Conservation (phyloP, 2,113 vertebrate genomes). For the Zosterops lateralis region DNA sequence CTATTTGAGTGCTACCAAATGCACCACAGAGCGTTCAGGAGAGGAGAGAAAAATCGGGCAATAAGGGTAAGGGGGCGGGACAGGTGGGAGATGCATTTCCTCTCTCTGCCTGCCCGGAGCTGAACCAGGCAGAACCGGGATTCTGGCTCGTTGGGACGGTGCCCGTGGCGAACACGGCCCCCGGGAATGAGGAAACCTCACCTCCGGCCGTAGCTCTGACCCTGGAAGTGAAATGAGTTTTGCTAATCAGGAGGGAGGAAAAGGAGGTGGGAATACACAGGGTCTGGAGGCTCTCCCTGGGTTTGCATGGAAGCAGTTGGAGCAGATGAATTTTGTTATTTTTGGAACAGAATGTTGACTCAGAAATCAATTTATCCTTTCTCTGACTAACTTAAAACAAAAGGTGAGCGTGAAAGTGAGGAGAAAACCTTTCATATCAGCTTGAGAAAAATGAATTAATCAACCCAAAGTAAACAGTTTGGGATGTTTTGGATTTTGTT, state of each 20-base stretch:
- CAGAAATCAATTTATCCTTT: not conserved
- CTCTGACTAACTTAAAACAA: not conserved
- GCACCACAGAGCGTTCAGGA: not conserved
- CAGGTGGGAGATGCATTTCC: not conserved
- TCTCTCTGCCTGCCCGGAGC: fast-evolving
- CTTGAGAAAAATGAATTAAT: not conserved
- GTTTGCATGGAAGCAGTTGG: not conserved
- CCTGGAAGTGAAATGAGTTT: not conserved
- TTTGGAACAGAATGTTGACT: not conserved
- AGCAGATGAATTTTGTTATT: not conserved
- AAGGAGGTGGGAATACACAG: fast-evolving
- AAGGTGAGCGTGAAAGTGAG: not conserved
- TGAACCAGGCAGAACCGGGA: not conserved
- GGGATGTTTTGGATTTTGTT: not conserved
- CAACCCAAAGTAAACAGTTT: not conserved
- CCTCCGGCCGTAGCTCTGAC: fast-evolving
- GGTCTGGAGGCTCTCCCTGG: not conserved
- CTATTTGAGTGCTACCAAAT: not conserved
- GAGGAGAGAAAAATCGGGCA: not conserved
- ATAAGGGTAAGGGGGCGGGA: not conserved
- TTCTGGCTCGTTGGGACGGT: not conserved
- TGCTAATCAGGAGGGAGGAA: not conserved
- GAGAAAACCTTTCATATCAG: not conserved
- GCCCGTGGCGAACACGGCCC: not conserved
- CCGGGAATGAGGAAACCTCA: not conserved